Conservation (phyloP, 1,140 invertebrate genomes). For the Potamilus streckersoni region DNA sequence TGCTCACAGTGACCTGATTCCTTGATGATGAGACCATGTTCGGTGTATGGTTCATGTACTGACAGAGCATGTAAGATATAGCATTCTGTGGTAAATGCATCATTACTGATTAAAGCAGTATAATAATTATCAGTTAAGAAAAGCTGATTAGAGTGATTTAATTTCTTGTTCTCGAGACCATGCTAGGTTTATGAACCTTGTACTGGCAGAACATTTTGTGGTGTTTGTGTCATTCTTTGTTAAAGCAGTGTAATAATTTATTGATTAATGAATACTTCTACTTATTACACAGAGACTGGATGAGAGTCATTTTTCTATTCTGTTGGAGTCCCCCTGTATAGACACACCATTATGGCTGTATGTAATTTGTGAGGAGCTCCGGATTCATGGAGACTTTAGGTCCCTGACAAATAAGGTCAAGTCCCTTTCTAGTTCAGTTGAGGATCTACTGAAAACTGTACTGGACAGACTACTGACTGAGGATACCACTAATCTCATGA, state of each 20-base stretch:
- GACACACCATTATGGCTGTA: conserved; percentile 62
- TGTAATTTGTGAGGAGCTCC: conserved; percentile 61
- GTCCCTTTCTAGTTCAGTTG: conserved; percentile 48
- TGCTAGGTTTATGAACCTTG: background rate
- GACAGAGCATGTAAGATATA: no score
- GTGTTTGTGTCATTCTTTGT: background rate
- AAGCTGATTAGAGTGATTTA: background rate
- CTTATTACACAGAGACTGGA: conserved; percentile 54
- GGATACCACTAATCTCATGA: conserved; percentile 55
- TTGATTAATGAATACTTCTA: background rate
- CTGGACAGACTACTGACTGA: conserved; percentile 54
- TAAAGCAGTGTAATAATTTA: background rate
- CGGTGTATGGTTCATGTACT: no score
- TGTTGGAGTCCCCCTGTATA: conserved; percentile 48
- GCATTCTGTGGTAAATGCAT: no score
- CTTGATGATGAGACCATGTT: no score
- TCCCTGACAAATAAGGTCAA: conserved; percentile 54
- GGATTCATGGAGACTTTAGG: conserved; percentile 64
- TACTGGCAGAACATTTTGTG: background rate
- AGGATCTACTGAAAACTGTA: conserved; percentile 49
- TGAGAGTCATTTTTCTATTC: conserved; percentile 45
- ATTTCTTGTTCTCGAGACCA: background rate
- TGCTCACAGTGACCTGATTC: no score
- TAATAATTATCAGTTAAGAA: no score
- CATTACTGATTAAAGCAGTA: no score